Evolutionary conservation across 1,140 invertebrate species (phyloP), one percentile per base, ranked within the genome.

Genomic region (Pachypeltis micranthus): DNA sequence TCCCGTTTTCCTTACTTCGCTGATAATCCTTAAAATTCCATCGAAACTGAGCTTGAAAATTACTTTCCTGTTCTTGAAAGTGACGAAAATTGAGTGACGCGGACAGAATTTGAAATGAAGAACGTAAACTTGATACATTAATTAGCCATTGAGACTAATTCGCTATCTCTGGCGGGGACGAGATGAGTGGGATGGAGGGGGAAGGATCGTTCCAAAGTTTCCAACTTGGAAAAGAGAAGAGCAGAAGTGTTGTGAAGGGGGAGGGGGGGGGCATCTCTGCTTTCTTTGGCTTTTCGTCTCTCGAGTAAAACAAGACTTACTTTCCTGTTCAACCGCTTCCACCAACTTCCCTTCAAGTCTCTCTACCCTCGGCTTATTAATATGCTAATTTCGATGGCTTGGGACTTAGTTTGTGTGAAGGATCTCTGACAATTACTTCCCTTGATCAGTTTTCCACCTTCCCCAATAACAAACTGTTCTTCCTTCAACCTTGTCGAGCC

Each of bases 371-470:
- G 34, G 7, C 34, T 51, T 51, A 51, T 51, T 51, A 51, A 51
- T 51, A 51, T 51, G 47, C 47, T 51, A 51, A 51, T 51, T 51
- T 51, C 47, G 47, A 10, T n/a, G n/a, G n/a, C 10, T 21, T 51
- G 34, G n/a, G 34, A 39, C 34, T 39, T n/a, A n/a, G n/a, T n/a
- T n/a, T 10, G 7, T 51, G 47, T 51, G 47, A 51, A 51, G 47
- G 47, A 51, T 51, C 47, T 51, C 47, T 51, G 47, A 51, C 47
- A 51, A 51, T 51, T 51, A 51, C 47, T 51, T 51, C 47, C 47
- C 47, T 51, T 51, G 47, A 51, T 51, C 47, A 51, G 47, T 51
- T 51, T 51, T 21, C 47, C 21, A 51, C 10, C 23, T 51, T 51
- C 19, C 47, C 47, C 21, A 51, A 21, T 16, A 51, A 51, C 47